Evolutionary conservation across 1,140 invertebrate genomes (phyloP), one percentile per base, ranked within the genome.

Genomic region (Neodiprion virginianus): DNA sequence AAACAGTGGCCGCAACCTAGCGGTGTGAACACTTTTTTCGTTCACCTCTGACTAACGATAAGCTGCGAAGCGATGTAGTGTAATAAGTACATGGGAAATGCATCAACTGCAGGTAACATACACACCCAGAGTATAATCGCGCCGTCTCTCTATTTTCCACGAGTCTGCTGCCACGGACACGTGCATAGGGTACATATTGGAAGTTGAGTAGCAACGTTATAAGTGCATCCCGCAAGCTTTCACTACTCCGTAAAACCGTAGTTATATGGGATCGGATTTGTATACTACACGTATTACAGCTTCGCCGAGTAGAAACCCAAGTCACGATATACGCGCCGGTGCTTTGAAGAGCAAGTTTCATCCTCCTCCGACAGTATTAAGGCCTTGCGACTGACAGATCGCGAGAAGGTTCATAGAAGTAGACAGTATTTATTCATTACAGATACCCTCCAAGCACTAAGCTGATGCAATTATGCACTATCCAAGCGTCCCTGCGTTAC

Each of bases 331-430:
- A 12, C n/a, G 53, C 53, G 53, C 53, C 11, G 28, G 28, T 5
- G 53, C 53, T 61, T 61, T 61, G 53, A 61, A 61, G 53, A 61
- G 53, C 53, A 61, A 61, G 53, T 61, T 61, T 61, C 53, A 61
- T 61, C 53, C 53, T 61, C 53, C 53, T 5, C n/a, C 53, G 7
- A 4, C n/a, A 17, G 53, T 61, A 61, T 61, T 61, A 61, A 61
- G n/a, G 53, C n/a, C 53, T 7, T 61, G 53, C 8, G 53, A 61
- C 53, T 61, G 53, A 61, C 53, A 61, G 53, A 61, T 61, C 53
- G 7, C 53, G 53, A 61, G 53, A 61, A 61, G 11, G 53, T 40
- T 40, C 28, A 40, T 40, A 40, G 28, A 40, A 40, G 28, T 40
- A 40, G 28, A 5, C 28, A 40, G n/a, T 61, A 61, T 61, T 61